Base-by-base conservation (phyloP, 30 jellyfish, hydroid and myxozoan genomes). In the Pseudorhiza aurosa region DNA sequence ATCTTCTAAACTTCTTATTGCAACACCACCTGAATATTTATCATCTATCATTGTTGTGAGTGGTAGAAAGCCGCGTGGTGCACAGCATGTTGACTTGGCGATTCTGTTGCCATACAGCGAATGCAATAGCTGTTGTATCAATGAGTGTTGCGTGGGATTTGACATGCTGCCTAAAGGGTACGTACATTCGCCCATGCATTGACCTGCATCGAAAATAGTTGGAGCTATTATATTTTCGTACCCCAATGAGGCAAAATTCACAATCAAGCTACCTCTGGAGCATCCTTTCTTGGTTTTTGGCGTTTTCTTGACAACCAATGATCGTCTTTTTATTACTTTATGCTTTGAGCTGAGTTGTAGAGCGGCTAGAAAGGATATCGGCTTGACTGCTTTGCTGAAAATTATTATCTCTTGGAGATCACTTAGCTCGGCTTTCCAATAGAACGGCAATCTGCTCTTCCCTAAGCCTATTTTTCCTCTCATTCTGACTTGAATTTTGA, bases 71-170 rank as follows among this genome's bases (percentile, higher is more conserved):
- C 51, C 22, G 56, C 77, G 72, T 6, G 96, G 87, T 35, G 86
- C 85, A 42, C 96, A 85, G 74, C 90, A 62, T 7, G 86, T 65
- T 24, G 85, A 65, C 39, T 50, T 72, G 62, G 88, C 96, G 17
- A 65, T 75, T 31, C 80, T 67, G 3, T 35, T 27, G 1, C 90
- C 90, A 40, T 75, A 49, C 42, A 85, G 82, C 0, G 88, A 68
- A 45, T 39, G 67, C 51, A 85, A 75, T 33, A 85, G 44, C 58
- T 77, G 85, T 40, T 85, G 96, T 25, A 85, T 85, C 56, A 59
- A 19, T 1, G 96, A 65, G 57, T 85, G 96, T 59, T 70, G 85
- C 12, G 83, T 64, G 17, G 96, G 88, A 40, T 85, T 63, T 25
- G 87, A 19, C 77, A 32, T 55, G 40, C 43, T 74, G 8, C 96